These are phyloP conservation scores for Aphyosemion australe DNA, from an alignment of 2,113 vertebrate species.

Conservation along the genomic window DNA sequence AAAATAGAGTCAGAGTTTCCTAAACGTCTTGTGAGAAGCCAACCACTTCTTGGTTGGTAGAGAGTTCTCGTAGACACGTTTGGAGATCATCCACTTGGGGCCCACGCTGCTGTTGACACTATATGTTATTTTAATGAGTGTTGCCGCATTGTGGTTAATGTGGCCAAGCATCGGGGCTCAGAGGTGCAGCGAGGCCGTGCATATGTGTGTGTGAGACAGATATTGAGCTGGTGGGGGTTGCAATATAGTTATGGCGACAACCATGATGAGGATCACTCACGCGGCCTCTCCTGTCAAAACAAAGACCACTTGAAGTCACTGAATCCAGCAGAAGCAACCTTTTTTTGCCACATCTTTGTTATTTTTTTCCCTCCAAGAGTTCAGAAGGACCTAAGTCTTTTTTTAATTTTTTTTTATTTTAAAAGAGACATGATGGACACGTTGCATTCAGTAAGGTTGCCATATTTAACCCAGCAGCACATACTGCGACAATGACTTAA, in stretches of 20 bases:
- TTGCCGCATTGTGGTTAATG: slow-evolving; percentile 68
- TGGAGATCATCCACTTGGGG: slow-evolving; percentile 59
- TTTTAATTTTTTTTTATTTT: slow-evolving; percentile 25
- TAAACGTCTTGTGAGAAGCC: background rate
- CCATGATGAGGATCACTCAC: slow-evolving; percentile 47
- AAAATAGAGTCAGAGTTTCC: slow-evolving; percentile 21
- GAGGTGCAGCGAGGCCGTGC: slow-evolving; percentile 33
- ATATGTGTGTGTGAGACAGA: slow-evolving; percentile 19
- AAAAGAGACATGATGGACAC: slow-evolving; percentile 44
- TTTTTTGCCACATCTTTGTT: slow-evolving; percentile 16
- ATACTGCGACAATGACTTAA: slow-evolving; percentile 72
- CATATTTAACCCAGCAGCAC: slow-evolving; percentile 45
- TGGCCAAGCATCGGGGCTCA: slow-evolving; percentile 54
- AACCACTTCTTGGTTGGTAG: slow-evolving; percentile 11
- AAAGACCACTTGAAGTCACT: slow-evolving; percentile 55
- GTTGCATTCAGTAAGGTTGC: slow-evolving; percentile 58
- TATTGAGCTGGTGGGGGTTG: slow-evolving; percentile 26
- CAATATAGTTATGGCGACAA: slow-evolving; percentile 61
- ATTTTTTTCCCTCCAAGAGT: slow-evolving; percentile 16
- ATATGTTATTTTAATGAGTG: slow-evolving; percentile 80
- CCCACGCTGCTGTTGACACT: slow-evolving; percentile 69
- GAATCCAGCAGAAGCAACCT: slow-evolving; percentile 20
- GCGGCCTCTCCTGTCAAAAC: slow-evolving; percentile 65
- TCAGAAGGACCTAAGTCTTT: slow-evolving; percentile 24
- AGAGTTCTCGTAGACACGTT: slow-evolving; percentile 22